Percentiles rank a stretch among this genome's conserved stretches.
Evolutionary conservation across 1,140 invertebrate genomes (phyloP).

Genomic region (Eufriesea mexicana): DNA sequence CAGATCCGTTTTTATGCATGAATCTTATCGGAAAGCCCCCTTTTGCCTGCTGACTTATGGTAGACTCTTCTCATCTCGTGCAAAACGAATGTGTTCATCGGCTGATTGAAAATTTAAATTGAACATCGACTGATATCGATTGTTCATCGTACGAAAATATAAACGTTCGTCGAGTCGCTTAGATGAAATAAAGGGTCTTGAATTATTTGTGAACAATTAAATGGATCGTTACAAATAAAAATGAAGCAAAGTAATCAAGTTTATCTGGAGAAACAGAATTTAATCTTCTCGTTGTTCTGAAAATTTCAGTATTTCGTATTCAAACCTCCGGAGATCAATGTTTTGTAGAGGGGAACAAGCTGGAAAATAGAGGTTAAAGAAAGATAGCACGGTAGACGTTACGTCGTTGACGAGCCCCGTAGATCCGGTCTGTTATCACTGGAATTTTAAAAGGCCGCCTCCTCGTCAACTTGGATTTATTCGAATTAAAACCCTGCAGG

Average conservation of each 20-base stretch:
- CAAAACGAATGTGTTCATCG: slow-evolving; percentile 27
- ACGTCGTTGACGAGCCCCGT: slow-evolving; percentile 32
- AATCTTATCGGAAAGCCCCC: slow-evolving; percentile 39
- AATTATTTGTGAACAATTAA: no score
- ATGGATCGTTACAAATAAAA: no score
- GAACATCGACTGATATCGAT: slow-evolving; percentile 1
- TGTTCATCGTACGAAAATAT: background rate
- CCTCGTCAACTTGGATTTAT: slow-evolving; percentile 82
- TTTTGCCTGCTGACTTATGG: background rate
- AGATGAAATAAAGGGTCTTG: no score
- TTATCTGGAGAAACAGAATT: background rate
- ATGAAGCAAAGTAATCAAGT: background rate
- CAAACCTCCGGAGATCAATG: background rate
- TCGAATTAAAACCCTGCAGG: slow-evolving; percentile 80
- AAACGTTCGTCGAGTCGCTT: background rate
- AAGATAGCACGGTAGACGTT: slow-evolving; percentile 32
- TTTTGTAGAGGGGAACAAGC: background rate
- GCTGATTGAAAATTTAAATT: slow-evolving; percentile 38
- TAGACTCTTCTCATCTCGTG: background rate
- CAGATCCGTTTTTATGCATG: slow-evolving; percentile 50
- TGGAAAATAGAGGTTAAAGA: slow-evolving; percentile 26
- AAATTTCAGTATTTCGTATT: background rate
- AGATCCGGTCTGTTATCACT: slow-evolving; percentile 73
- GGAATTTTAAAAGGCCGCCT: slow-evolving; percentile 82
- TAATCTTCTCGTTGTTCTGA: background rate